Evolutionary conservation across 2,888 invertebrate species (phyloP), one percentile per base, ranked within the genome.

Genomic region (Quadroppia sp.): DNA sequence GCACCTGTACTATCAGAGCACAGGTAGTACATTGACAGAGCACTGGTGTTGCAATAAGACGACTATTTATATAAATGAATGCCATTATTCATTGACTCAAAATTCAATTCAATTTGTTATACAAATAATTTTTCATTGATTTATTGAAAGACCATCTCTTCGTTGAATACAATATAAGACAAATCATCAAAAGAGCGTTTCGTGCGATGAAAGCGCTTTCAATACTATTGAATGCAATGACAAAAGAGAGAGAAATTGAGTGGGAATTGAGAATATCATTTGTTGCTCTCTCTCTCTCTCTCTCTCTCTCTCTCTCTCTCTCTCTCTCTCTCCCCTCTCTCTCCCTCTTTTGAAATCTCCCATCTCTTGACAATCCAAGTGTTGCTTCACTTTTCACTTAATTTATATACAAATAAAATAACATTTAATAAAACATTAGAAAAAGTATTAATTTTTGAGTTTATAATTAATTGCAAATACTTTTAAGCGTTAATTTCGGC

Each of bases 91-190:
- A 56, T 56, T 56, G 28, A 56, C 25, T 28, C 28, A 28, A 56
- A 28, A 56, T 56, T 56, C 56, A 56, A 56, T 53, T 53, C 23
- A 53, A 53, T 56, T 56, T 56, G 56, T 56, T 56, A 56, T 56
- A 56, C 17, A 56, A 56, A 56, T 56, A 56, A 56, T 56, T 56
- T 56, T 56, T 56, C 56, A 56, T 56, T 23, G 56, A 56, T 56
- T 56, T 56, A 25, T 28, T 56, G 25, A 30, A 56, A 56, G 30
- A 28, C 25, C 23, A 56, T 25, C 13, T 56, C 30, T 28, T 56
- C 28, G 56, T 56, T 25, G 56, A 56, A 28, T 56, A 56, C 28
- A 28, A 56, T 28, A 56, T 25, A 56, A 56, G 30, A 56, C 25
- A 56, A 28, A 56, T 25, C 25, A 30, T 28, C 13, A 56, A 56